Conservation (phyloP, 2,113 vertebrate genomes). For the Cnemophilus loriae region DNA sequence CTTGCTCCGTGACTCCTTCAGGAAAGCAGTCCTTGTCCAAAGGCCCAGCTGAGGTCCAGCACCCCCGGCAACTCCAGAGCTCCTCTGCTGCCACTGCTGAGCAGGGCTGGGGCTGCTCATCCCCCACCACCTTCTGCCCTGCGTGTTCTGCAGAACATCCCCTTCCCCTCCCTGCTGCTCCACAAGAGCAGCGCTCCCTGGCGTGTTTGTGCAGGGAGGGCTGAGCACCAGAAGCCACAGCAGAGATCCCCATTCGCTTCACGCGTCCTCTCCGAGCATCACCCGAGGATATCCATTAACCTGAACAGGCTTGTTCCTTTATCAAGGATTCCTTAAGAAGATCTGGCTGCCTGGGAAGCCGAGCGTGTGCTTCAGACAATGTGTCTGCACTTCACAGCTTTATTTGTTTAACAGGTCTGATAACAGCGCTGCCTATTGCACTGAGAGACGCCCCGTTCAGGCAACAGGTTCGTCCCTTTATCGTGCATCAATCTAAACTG, state of each 20-base stretch:
- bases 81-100: not conserved
- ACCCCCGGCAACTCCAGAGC: not conserved
- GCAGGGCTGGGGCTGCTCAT: not conserved
- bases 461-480: slow-evolving; percentile 13
- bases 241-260: not conserved
- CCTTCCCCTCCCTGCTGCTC: not conserved
- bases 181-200: not conserved
- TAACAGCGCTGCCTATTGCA: slow-evolving; percentile 44
- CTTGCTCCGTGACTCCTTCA: not conserved
- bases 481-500: slow-evolving; percentile 24
- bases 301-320: slow-evolving; percentile 4
- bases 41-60: not conserved
- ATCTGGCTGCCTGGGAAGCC: slow-evolving; percentile 2
- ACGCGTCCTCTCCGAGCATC: not conserved
- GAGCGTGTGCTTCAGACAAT: not conserved
- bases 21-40: not conserved
- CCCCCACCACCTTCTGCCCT: not conserved
- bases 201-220: not conserved
- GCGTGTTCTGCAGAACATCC: not conserved
- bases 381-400: slow-evolving; percentile 49
- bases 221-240: not conserved
- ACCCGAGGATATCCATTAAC: slow-evolving; percentile 10
- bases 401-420: slow-evolving; percentile 52
- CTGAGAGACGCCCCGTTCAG: not conserved
- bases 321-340: slow-evolving; percentile 36